Conservation (phyloP, 2,888 invertebrate genomes). For the Drosophila buzzatii region DNA sequence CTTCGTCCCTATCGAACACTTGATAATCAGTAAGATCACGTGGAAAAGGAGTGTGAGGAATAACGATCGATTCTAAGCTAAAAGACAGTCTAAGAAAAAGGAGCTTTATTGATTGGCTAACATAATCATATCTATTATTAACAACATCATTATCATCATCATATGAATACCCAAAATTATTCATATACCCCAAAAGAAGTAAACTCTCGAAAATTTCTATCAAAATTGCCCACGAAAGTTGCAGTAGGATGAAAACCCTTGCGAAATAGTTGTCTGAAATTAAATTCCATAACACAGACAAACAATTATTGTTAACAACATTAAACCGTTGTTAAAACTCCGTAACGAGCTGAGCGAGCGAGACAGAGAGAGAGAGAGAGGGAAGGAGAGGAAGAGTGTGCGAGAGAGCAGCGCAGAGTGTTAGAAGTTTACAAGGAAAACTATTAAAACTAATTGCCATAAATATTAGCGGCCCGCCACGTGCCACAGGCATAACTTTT, state of each 20-base stretch:
- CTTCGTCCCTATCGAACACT: too few species aligned
- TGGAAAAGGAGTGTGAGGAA: too few species aligned
- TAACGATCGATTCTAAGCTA: too few species aligned
- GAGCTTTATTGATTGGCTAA: too few species aligned
- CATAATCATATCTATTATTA: too few species aligned
- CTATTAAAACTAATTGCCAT: slow-evolving; percentile 79
- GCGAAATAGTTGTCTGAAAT: slow-evolving; percentile 10
- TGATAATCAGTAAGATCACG: too few species aligned
- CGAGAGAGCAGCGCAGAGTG: slow-evolving; percentile 10
- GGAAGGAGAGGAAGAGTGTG: slow-evolving; percentile 1
- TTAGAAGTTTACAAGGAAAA: slow-evolving; percentile 66
- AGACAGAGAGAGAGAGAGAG: slow-evolving; percentile 1
- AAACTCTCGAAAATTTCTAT: neutral
- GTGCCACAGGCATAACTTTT: slow-evolving; percentile 57
- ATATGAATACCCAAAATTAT: too few species aligned
- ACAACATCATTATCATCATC: too few species aligned
- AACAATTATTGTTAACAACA: slow-evolving; percentile 59
- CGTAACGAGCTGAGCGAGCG: slow-evolving; percentile 1
- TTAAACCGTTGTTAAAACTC: slow-evolving; percentile 53
- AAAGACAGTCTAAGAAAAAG: too few species aligned
- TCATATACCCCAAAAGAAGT: neutral
- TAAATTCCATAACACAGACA: slow-evolving; percentile 17
- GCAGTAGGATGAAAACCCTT: neutral
- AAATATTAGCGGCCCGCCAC: slow-evolving; percentile 76
- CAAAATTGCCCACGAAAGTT: neutral